Percentiles rank a stretch among this genome's conserved stretches.
These are phyloP conservation scores for Hypomecis atomaria DNA, from an alignment of 2,888 invertebrate species.

Conservation along the genomic window DNA sequence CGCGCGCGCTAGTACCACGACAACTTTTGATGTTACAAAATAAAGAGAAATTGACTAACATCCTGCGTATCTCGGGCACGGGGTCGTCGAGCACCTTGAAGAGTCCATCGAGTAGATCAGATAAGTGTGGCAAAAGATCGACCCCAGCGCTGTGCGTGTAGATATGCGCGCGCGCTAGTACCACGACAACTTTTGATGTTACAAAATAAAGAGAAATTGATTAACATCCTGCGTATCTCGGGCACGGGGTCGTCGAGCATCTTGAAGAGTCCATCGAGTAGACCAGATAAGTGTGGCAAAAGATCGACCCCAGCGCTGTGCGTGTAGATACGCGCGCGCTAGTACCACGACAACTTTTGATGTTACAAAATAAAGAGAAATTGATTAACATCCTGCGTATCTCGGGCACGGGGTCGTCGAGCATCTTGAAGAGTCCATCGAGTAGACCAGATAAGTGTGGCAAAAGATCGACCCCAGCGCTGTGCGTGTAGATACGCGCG, in stretches of 20 bases:
- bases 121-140: conserved; percentile 94
- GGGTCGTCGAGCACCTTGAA: conserved; percentile 97
- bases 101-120: conserved; percentile 97
- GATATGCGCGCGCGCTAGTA: conserved; percentile 92
- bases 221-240: conserved; percentile 89
- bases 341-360: conserved; percentile 97
- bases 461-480: conserved; percentile 95
- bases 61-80: conserved; percentile 92
- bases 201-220: too few species aligned
- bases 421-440: conserved; percentile 96
- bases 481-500: conserved; percentile 95
- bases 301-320: conserved; percentile 96
- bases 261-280: conserved; percentile 97
- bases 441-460: conserved; percentile 96
- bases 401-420: conserved; percentile 95
- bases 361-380: too few species aligned
- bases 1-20: conserved; percentile 94
- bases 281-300: conserved; percentile 94
- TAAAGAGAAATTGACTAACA: too few species aligned
- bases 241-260: conserved; percentile 95
- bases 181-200: too few species aligned
- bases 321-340: conserved; percentile 94
- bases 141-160: conserved; percentile 96
- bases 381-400: conserved; percentile 89
- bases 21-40: too few species aligned